phyloP scores from a whole-genome alignment of 2,113 vertebrate genomes.

The Microtus pennsylvanicus region DNA sequence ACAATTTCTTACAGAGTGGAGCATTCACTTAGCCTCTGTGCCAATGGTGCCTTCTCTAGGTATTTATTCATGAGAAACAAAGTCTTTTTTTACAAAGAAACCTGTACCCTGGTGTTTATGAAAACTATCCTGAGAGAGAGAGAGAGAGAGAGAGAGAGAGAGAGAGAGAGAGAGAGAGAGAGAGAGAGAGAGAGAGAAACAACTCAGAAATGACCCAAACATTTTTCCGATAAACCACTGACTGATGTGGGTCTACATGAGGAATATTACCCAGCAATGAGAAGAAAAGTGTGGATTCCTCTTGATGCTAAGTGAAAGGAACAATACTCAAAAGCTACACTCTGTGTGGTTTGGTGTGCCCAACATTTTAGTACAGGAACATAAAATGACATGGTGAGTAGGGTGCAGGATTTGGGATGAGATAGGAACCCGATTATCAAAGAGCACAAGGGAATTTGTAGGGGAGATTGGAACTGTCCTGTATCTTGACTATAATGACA shows the following conservation, averaged over 20 bases:
- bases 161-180: too few species aligned
- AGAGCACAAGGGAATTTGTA: not conserved
- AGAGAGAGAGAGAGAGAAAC: too few species aligned
- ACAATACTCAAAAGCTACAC: not conserved
- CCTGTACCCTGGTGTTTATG: not conserved
- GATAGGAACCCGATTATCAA: not conserved
- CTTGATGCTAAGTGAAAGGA: not conserved
- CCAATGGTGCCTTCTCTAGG: not conserved
- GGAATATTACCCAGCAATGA: not conserved
- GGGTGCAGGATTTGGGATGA: not conserved
- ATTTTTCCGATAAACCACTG: not conserved
- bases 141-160: too few species aligned
- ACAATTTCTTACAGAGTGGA: not conserved
- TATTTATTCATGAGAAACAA: conserved; percentile 26
- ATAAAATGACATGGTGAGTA: not conserved
- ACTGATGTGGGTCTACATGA: not conserved
- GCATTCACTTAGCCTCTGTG: not conserved
- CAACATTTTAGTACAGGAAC: not conserved
- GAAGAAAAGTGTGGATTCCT: not conserved
- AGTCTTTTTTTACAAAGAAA: not conserved
- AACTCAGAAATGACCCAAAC: not conserved
- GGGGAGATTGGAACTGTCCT: not conserved
- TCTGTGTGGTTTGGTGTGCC: not conserved
- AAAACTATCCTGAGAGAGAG: not conserved
- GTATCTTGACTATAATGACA: not conserved